Evolutionary conservation across 37 sponge, comb jelly and placozoan species (phyloP).

Genomic region (Halichondria panicea): DNA sequence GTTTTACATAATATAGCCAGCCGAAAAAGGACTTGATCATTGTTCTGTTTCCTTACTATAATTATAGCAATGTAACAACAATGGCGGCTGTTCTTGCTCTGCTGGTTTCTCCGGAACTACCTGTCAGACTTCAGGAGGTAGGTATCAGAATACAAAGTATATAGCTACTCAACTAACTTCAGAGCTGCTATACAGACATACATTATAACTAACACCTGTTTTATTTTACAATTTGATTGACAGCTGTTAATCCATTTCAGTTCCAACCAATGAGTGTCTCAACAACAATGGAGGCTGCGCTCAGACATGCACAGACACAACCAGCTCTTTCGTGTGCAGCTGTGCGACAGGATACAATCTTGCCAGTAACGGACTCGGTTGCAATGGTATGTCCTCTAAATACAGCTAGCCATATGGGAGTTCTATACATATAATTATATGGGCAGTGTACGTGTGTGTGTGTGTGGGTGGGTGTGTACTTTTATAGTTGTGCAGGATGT

Average conservation of each 20-base stretch:
- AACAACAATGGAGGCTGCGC: not conserved
- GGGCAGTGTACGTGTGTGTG: too few relatives aligned
- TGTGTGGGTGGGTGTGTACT: too few relatives aligned
- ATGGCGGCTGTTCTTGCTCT: conserved; percentile 53
- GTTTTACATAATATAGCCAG: too few relatives aligned
- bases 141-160: too few relatives aligned
- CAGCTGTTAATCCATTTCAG: too few relatives aligned
- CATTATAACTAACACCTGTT: too few relatives aligned
- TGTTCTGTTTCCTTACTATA: not conserved
- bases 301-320: not conserved
- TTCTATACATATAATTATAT: too few relatives aligned
- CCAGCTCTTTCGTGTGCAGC: not conserved
- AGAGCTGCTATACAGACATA: too few relatives aligned
- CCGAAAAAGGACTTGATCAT: not conserved
- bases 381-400: not conserved
- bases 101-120: conserved; percentile 48
- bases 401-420: not conserved
- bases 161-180: too few relatives aligned
- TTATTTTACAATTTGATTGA: too few relatives aligned
- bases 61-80: conserved; percentile 51
- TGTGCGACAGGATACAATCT: not conserved
- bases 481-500: too few relatives aligned
- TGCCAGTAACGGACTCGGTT: not conserved
- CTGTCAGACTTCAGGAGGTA: conserved; percentile 25
- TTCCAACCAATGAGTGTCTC: not conserved